A percentile compares a stretch with the other conserved stretches of the same genome.
Conservation (phyloP, 2,113 vertebrate species). For the Sisor rabdophorus region DNA sequence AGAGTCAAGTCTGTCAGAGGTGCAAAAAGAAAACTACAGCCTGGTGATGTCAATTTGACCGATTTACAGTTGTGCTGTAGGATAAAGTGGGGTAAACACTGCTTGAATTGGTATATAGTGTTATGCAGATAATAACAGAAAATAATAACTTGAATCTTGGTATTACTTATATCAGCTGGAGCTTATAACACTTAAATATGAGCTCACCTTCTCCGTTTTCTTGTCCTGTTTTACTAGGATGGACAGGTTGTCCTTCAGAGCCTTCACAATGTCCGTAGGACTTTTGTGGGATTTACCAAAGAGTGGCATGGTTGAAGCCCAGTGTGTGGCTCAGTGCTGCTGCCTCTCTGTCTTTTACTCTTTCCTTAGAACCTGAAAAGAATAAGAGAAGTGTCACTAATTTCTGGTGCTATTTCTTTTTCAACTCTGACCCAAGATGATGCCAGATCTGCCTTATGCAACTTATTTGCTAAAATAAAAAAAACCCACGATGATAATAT, state of each 20-base stretch:
- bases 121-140: background rate
- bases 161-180: background rate
- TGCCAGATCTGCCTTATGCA: background rate
- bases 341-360: constrained; percentile 28
- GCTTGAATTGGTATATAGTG: background rate
- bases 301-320: constrained; percentile 81
- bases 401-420: background rate
- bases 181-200: no score
- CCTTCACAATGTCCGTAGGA: constrained; percentile 89
- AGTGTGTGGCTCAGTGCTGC: constrained; percentile 24
- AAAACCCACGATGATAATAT: background rate
- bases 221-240: constrained; percentile 94
- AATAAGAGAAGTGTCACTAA: background rate
- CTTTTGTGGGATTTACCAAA: constrained; percentile 97
- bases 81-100: background rate
- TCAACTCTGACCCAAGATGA: background rate
- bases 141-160: background rate
- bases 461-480: background rate
- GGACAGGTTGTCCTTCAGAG: constrained; percentile 88
- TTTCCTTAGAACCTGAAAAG: constrained; percentile 50
- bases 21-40: background rate
- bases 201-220: constrained; percentile 91
- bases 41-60: background rate
- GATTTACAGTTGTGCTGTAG: background rate
- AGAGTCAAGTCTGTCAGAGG: constrained; percentile 7